A percentile compares a stretch with the other conserved stretches of the same genome.
These are phyloP conservation scores for Tuta absoluta DNA, from an alignment of 2,888 invertebrate species.

Conservation along the genomic window DNA sequence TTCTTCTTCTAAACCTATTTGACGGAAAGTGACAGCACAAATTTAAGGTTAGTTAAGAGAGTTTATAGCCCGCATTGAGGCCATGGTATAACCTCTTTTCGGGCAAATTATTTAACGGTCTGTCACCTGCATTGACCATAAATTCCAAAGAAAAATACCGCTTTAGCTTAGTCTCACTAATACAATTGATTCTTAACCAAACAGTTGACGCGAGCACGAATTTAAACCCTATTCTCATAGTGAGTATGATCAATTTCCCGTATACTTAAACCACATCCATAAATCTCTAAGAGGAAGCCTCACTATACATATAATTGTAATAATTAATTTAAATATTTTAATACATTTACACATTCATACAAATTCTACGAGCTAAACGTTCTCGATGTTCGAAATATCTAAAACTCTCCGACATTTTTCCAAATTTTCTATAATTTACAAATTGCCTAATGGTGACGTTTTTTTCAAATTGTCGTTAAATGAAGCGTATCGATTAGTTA, in stretches of 20 bases:
- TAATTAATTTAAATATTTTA: constrained; percentile 69
- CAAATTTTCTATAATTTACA: constrained; percentile 47
- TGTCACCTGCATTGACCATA: neutral
- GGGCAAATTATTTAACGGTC: neutral
- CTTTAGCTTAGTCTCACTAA: constrained; percentile 29
- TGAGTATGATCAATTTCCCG: constrained; percentile 77
- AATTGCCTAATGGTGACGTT: constrained; percentile 40
- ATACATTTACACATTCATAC: constrained; percentile 76
- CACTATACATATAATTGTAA: constrained; percentile 69
- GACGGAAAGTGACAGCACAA: too few species aligned
- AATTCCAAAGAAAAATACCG: constrained; percentile 14
- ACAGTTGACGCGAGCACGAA: constrained; percentile 43
- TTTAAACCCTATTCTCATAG: constrained; percentile 62
- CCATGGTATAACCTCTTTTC: too few species aligned
- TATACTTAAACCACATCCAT: constrained; percentile 77
- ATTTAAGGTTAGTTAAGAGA: too few species aligned
- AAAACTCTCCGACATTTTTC: constrained; percentile 43
- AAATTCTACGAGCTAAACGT: constrained; percentile 69
- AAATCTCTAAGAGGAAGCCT: constrained; percentile 80
- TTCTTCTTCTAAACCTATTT: too few species aligned
- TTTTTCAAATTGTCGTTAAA: constrained; percentile 47
- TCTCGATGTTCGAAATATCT: constrained; percentile 67
- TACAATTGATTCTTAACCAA: constrained; percentile 34
- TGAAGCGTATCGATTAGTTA: constrained; percentile 47
- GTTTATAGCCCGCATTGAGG: too few species aligned